Evolutionary conservation across 2,888 invertebrate species (phyloP), one percentile per base, ranked within the genome.

Genomic region (Thera obeliscata): DNA sequence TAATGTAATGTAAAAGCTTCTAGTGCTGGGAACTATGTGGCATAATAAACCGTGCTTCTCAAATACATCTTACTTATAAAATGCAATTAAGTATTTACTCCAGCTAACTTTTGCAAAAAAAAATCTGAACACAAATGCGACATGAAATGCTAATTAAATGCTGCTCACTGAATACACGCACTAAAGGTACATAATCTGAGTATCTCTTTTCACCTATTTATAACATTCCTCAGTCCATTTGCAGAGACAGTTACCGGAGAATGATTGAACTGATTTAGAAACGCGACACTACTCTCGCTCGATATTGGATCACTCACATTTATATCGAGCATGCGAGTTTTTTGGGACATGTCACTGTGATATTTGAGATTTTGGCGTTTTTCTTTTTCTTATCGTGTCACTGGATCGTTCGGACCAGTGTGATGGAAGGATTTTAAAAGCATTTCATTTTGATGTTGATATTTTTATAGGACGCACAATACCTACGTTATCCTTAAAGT

Each of bases 121-220:
- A 5, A 12, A 49, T 3, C 2, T 49, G n/a, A 3, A 33, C 50
- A n/a, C 6, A 33, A 7, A 38, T 6, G 6, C 5, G 12, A 7
- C 22, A 11, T n/a, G 41, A 41, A 8, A 11, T 41, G 36, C 12
- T 38, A 50, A 59, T 50, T 50, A 52, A 50, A 50, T 22, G 50
- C 38, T 49, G 36, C 58, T 36, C 58, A 36, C 11, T 49, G n/a
- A 49, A 49, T n/a, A 48, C 36, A 59, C 36, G 7, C 38, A 2
- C 48, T 4, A 7, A 49, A 2, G 11, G 12, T 2, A 12, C 38
- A 55, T 61, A 61, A 61, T 46, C n/a, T 36, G 89, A 90, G 85
- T 81, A 81, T 77, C 79, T 81, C 79, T 79, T 82, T 84, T 83
- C 79, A 81, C 83, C 82, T 89, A 90, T 91, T 88, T 88, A 89